Evolutionary conservation across 2,888 invertebrate genomes (phyloP).

Genomic region (Mythimna pallens): DNA sequence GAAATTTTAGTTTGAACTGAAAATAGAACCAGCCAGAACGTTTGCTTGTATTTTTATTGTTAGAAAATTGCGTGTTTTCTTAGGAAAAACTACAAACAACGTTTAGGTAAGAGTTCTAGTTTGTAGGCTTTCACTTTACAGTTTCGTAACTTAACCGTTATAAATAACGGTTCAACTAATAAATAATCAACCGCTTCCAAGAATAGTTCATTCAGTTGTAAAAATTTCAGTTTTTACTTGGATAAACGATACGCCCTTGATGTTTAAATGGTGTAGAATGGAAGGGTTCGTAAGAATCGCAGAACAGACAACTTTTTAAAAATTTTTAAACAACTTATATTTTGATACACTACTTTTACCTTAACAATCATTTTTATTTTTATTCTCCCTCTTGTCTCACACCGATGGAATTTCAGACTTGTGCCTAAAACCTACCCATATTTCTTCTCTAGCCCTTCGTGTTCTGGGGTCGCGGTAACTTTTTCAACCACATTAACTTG

Average conservation of each 20-base stretch:
- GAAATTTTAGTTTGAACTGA: not conserved
- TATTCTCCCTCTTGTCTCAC: not conserved
- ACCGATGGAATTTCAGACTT: not conserved
- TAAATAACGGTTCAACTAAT: not conserved
- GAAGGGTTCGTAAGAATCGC: too few relatives aligned
- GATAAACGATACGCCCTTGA: not conserved
- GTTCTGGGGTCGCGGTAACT: too few relatives aligned
- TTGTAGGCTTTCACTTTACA: constrained; percentile 7
- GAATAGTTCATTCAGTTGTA: not conserved
- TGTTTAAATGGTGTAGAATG: not conserved
- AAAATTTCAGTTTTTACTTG: not conserved
- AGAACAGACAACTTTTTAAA: too few relatives aligned
- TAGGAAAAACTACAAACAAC: not conserved
- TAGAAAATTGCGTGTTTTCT: not conserved
- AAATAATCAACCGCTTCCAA: not conserved
- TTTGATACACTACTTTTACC: too few relatives aligned
- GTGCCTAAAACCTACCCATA: not conserved
- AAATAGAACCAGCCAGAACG: not conserved
- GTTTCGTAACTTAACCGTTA: not conserved
- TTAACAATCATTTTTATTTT: not conserved
- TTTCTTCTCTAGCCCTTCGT: not conserved
- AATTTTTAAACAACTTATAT: too few relatives aligned
- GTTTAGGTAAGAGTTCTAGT: not conserved
- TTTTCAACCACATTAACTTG: too few relatives aligned
- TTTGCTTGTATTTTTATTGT: not conserved